Base-by-base conservation (phyloP, 2,797 vertebrate species). In the Cuniculus paca region DNA sequence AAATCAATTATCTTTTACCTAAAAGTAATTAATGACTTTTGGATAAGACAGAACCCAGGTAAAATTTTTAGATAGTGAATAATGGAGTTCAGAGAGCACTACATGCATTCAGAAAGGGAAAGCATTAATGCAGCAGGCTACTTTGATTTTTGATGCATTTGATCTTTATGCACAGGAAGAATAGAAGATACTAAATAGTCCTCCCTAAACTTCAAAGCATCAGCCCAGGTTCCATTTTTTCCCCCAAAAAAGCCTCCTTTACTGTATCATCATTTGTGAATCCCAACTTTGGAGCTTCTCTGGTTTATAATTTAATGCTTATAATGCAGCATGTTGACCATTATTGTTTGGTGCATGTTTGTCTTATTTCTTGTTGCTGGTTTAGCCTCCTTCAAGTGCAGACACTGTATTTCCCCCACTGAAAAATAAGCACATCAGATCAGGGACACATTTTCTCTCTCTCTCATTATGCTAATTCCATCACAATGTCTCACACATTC, bases 1-100 rank as follows among this genome's bases (percentile, higher is more conserved):
- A 96, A 97, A 94, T 88, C 70, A 85, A 34, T 97, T 92, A 58
- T 54, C 39, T 95, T 94, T 96, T 75, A 75, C 83, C 86, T 13
- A 42, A 84, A 50, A 91, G 14, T 48, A 61, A 0, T 87, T 96
- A 26, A 60, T 85, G 83, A 77, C 78, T 96, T 94, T 94, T 86
- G 26, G 90, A 65, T 92, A 45, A 42, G 45, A 34, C 10, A 16
- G 31, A 87, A 58, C 58, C 0, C 58, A 92, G 5, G 2, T 75
- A 88, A 84, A 90, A 78, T 61, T 63, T 80, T 70, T 34, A 1
- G 0, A 4, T 7, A 74, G 72, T 72, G 72, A 93, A 34, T 95
- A 97, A 63, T 39, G 65, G 77, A 17, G n/a, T 78, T 75, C 28
- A 77, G 61, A 75, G 45, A 91, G 28, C 28, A 39, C 63, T 77